Conservation (phyloP, 1,140 invertebrate genomes). For the Drepana arcuata region DNA sequence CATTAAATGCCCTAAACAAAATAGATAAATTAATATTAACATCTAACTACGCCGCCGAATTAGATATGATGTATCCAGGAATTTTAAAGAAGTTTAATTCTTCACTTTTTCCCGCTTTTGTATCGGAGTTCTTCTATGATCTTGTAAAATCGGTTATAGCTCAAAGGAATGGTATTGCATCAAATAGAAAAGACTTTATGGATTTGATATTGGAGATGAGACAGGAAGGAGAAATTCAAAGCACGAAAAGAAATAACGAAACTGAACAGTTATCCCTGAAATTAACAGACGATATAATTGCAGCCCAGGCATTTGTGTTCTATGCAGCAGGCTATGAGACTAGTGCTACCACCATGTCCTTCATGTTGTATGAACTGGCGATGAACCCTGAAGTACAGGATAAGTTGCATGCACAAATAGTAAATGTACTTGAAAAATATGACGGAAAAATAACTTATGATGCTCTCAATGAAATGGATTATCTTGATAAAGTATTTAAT, state of each 20-base stretch:
- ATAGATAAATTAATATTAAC: slow-evolving; percentile 21
- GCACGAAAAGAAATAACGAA: slow-evolving; percentile 12
- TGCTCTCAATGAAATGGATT: slow-evolving; percentile 39
- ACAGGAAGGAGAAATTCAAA: slow-evolving; percentile 25
- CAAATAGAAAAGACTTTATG: slow-evolving; percentile 31
- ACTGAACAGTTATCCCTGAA: slow-evolving; percentile 5
- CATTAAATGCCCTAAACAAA: slow-evolving; percentile 12
- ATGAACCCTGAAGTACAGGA: slow-evolving; percentile 47
- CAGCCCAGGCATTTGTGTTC: slow-evolving; percentile 45
- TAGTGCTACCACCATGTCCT: slow-evolving; percentile 22
- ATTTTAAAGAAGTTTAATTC: slow-evolving; percentile 22
- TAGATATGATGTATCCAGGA: slow-evolving; percentile 33
- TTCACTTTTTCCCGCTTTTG: slow-evolving; percentile 21
- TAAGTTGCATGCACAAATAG: slow-evolving; percentile 42
- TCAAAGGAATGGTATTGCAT: slow-evolving; percentile 13
- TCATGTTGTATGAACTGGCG: slow-evolving; percentile 43
- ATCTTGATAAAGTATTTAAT: slow-evolving; percentile 36
- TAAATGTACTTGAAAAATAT: slow-evolving; percentile 15
- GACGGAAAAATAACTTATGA: slow-evolving; percentile 20
- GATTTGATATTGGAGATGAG: slow-evolving; percentile 35
- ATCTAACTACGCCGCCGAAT: slow-evolving; percentile 13
- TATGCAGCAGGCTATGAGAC: slow-evolving; percentile 47
- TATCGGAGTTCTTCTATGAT: slow-evolving; percentile 22
- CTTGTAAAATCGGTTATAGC: slow-evolving; percentile 9
- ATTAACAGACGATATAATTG: slow-evolving; percentile 34